Evolutionary conservation across 2,113 vertebrate genomes (phyloP), one percentile per base, ranked within the genome.

Genomic region (Syngnathoides biaculeatus): DNA sequence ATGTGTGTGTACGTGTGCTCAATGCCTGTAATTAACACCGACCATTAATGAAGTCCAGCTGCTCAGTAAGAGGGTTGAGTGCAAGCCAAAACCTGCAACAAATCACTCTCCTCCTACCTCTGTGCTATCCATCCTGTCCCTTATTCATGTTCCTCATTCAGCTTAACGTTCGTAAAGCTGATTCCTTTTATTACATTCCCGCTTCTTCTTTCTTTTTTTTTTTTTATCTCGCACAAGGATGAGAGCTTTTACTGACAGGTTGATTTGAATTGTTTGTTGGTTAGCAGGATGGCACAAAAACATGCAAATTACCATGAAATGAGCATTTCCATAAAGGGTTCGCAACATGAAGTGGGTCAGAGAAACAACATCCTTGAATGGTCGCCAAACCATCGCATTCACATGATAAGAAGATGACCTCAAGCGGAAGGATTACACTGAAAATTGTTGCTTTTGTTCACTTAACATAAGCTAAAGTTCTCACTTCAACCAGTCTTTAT

Each of bases 31-130:
- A 98, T 96, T 97, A 98, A 95, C 95, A 94, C 94, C 92, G 92
- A 89, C 80, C 86, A 91, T 93, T 97, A 97, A 98, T 95, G 95
- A 97, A 95, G 95, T 96, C 96, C 95, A 99, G 95, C 95, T 97
- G 94, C 93, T 94, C 90, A 0, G 78, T 91, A 68, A 88, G 93
- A 92, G 91, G 88, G 91, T 92, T 84, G 92, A 94, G 89, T 84
- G 53, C 30, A 86, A 94, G 94, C 94, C 95, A 96, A 92, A 92
- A 86, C 62, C 84, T 88, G 91, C 82, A 79, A 87, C 82, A 86
- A 83, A 83, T 35, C 38, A 11, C 79, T 82, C 84, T 74, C 73
- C 47, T 84, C 72, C 76, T 66, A 26, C 19, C 73, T 77, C 67
- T 24, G 43, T 70, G 1, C 53, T 60, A 52, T 69, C 66, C 59